Conservation (phyloP, 2,113 vertebrate species). For the Dendrocopos noguchii region DNA sequence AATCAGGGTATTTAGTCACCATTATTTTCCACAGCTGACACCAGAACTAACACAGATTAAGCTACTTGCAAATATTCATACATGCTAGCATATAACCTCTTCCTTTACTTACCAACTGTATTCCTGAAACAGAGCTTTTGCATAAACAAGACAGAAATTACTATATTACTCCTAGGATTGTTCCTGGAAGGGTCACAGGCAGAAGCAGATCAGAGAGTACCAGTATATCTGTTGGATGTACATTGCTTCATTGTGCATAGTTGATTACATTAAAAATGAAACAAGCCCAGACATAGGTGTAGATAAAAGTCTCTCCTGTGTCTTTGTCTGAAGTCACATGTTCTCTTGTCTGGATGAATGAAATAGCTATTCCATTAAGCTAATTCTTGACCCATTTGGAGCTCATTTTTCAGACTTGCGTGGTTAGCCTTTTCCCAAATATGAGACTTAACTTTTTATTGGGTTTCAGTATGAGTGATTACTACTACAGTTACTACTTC, state of each 20-base stretch:
- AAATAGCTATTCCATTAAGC: background rate
- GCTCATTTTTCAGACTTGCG: background rate
- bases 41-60: background rate
- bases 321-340: background rate
- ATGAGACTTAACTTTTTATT: background rate
- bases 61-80: background rate
- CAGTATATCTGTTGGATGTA: background rate
- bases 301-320: background rate
- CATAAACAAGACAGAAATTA: background rate
- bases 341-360: background rate
- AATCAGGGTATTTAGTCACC: background rate
- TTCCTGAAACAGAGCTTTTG: background rate
- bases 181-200: background rate
- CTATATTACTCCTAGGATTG: no score
- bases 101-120: background rate
- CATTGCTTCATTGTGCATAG: background rate
- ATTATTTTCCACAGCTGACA: background rate
- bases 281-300: accelerated
- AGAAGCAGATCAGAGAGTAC: background rate
- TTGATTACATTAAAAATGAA: background rate
- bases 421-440: background rate
- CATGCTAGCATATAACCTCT: background rate
- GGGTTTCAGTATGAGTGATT: background rate
- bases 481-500: background rate
- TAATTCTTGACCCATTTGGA: background rate